Percentiles rank a stretch among this genome's conserved stretches.
These are phyloP conservation scores for Drosophila picticornis DNA, from an alignment of 2,888 invertebrate species.

Conservation along the genomic window DNA sequence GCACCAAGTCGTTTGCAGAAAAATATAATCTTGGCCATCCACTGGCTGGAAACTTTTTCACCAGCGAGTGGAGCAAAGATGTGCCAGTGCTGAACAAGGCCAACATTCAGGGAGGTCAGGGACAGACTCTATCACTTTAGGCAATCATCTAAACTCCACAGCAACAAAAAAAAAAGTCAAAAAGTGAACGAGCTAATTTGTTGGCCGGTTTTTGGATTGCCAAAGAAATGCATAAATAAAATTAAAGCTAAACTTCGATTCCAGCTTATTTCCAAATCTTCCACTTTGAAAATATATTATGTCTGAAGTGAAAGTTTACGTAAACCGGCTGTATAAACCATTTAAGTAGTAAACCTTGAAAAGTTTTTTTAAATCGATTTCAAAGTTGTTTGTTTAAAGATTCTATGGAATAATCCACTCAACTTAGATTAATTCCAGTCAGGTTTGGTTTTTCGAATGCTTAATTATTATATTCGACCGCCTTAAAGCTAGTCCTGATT, in stretches of 20 bases:
- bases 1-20: slow-evolving; percentile 89
- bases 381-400: not conserved
- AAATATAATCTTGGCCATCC: slow-evolving; percentile 90
- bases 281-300: slow-evolving; percentile 36
- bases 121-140: slow-evolving; percentile 11
- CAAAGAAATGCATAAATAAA: slow-evolving; percentile 63
- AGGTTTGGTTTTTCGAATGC: not conserved
- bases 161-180: not conserved
- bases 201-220: slow-evolving; percentile 53
- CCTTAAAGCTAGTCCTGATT: not conserved
- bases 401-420: not conserved
- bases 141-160: not conserved
- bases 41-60: slow-evolving; percentile 76
- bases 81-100: slow-evolving; percentile 83
- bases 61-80: slow-evolving; percentile 78
- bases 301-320: not conserved
- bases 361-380: not conserved
- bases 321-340: not conserved
- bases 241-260: slow-evolving; percentile 13
- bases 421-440: not conserved
- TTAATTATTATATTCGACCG: not conserved
- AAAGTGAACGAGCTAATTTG: slow-evolving; percentile 21
- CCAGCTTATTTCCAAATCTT: slow-evolving; percentile 28
- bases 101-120: slow-evolving; percentile 38
- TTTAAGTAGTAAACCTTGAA: not conserved